Evolutionary conservation across 2,113 vertebrate species (phyloP), one percentile per base, ranked within the genome.

Genomic region (Cyanoramphus novaezelandiae): DNA sequence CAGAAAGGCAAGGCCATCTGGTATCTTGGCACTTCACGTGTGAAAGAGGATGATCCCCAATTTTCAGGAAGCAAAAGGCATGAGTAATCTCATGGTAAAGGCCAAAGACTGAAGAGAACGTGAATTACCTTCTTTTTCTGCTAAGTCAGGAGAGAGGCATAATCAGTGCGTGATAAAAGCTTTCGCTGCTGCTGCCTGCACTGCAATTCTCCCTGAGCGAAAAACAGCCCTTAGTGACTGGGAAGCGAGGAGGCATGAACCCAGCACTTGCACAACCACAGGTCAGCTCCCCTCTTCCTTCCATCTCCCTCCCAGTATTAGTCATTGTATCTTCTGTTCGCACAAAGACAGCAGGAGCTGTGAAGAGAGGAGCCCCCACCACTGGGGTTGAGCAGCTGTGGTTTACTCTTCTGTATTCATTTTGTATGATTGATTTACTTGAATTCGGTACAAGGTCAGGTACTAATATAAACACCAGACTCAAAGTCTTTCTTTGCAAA

Each of bases 51-150:
- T 50, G n/a, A 57, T 78, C 55, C 81, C 71, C 1, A 23, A 33
- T 52, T 89, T 92, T 82, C 13, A 7, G 37, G 31, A 88, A 69
- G 37, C 17, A 84, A 87, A 82, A 85, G 53, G 18, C 37, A 62
- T 60, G 49, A 91, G 57, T 70, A 92, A 92, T 79, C 78, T 84
- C 77, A 76, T 70, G 83, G 93, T 62, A 72, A 84, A 57, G 72
- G 49, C 80, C 88, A 91, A 90, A 75, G 53, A 62, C 59, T 16
- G 5, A 74, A 86, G 69, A 90, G 57, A 93, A 94, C 86, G 60
- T 84, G 62, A 92, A 92, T 82, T 91, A 77, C 65, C 41, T 84
- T 82, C 35, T 76, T 90, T 92, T 94, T 84, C 65, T 88, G 83
- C 83, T 87, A 84, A 91, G 69, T 93, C 91, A 79, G 83, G 47